A percentile compares a stretch with the other conserved stretches of the same genome.
Conservation (phyloP, 2,113 vertebrate species). For the Spizaetus ornatus region DNA sequence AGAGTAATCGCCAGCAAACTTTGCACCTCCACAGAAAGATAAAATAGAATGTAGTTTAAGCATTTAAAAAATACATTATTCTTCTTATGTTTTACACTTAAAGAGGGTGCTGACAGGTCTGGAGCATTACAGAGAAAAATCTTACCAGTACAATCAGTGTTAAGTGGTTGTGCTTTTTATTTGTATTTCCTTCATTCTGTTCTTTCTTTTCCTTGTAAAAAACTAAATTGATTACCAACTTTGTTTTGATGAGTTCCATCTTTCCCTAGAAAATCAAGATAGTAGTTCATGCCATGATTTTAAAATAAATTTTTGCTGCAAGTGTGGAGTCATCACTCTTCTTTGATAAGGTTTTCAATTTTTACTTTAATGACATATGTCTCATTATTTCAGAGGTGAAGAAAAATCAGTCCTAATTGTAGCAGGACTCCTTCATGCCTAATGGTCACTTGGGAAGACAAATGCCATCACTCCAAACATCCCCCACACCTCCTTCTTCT, state of each 20-base stretch:
- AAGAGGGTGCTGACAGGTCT: neutral
- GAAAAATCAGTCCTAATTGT: constrained; percentile 38
- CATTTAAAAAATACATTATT: neutral
- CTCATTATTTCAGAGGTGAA: constrained; percentile 5
- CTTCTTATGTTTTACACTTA: neutral
- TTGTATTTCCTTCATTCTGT: neutral
- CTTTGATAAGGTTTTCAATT: neutral
- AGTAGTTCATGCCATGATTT: neutral
- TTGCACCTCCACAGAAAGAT: neutral
- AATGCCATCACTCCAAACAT: too few relatives aligned
- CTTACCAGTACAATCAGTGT: neutral
- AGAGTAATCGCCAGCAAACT: neutral
- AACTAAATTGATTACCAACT: neutral
- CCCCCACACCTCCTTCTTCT: too few relatives aligned
- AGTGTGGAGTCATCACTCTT: neutral
- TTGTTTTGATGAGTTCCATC: neutral
- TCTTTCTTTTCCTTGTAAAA: neutral
- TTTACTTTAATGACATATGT: constrained; percentile 6
- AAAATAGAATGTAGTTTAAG: neutral
- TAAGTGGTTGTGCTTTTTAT: neutral
- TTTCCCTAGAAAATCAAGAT: neutral
- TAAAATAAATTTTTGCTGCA: neutral
- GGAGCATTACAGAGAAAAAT: neutral
- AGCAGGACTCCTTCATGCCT: neutral
- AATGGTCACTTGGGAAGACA: too few relatives aligned